phyloP scores from a whole-genome alignment of 2,888 invertebrate genomes.

The Phania funesta region DNA sequence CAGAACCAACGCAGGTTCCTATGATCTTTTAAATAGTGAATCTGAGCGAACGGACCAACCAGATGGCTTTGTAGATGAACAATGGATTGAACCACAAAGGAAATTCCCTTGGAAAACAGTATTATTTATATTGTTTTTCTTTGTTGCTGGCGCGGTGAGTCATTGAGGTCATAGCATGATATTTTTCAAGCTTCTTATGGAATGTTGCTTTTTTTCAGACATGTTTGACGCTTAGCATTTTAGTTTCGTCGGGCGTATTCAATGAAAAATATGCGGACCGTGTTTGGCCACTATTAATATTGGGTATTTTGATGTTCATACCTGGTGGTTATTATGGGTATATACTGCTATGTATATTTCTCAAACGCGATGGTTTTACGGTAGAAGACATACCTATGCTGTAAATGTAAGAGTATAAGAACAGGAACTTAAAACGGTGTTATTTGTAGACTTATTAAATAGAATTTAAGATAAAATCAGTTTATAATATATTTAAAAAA shows the following conservation, averaged over 20 bases:
- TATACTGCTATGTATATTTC: slow-evolving; percentile 89
- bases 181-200: not conserved
- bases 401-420: not conserved
- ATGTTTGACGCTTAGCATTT: slow-evolving; percentile 87
- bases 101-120: slow-evolving; percentile 94
- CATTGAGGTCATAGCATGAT: not conserved
- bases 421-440: not conserved
- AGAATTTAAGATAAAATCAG: slow-evolving; percentile 13
- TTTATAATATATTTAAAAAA: slow-evolving; percentile 3
- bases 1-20: slow-evolving; percentile 57
- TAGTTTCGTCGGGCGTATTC: slow-evolving; percentile 90
- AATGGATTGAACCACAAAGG: slow-evolving; percentile 84
- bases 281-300: slow-evolving; percentile 92
- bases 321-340: slow-evolving; percentile 95
- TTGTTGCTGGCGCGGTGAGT: slow-evolving; percentile 86
- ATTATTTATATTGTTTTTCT: slow-evolving; percentile 87
- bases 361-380: slow-evolving; percentile 71
- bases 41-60: slow-evolving; percentile 53
- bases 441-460: slow-evolving; percentile 6
- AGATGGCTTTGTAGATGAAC: slow-evolving; percentile 75
- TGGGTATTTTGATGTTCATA: slow-evolving; percentile 94
- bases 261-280: slow-evolving; percentile 92
- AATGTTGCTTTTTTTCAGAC: slow-evolving; percentile 73
- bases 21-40: slow-evolving; percentile 40
- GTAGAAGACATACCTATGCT: slow-evolving; percentile 71